These are phyloP conservation scores for Solea solea DNA, from an alignment of 2,113 vertebrate species.

Conservation along the genomic window DNA sequence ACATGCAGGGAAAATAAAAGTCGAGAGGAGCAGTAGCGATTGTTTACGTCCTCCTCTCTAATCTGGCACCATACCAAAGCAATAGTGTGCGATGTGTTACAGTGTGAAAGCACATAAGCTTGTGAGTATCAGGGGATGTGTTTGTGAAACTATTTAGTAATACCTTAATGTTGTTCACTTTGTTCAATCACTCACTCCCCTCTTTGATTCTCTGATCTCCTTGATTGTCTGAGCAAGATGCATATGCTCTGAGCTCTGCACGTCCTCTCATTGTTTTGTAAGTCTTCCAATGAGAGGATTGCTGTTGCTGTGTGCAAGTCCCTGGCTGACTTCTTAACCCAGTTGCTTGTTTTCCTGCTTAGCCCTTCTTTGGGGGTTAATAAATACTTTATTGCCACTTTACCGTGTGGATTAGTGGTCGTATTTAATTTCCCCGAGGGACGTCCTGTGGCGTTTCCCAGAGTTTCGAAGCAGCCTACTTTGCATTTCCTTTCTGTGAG, in stretches of 20 bases:
- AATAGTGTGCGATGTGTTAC: slow-evolving; percentile 45
- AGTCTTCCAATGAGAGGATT: slow-evolving; percentile 59
- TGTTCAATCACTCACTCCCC: slow-evolving; percentile 26
- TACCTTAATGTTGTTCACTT: slow-evolving; percentile 38
- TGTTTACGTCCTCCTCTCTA: slow-evolving; percentile 52
- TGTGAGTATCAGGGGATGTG: slow-evolving; percentile 39
- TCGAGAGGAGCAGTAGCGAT: slow-evolving; percentile 37
- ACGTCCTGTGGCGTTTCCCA: slow-evolving; percentile 81
- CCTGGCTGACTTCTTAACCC: slow-evolving; percentile 74
- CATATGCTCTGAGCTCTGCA: slow-evolving; percentile 25
- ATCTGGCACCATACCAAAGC: slow-evolving; percentile 49
- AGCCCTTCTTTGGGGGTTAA: slow-evolving; percentile 74
- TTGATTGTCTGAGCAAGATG: slow-evolving; percentile 46
- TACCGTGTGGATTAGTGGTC: slow-evolving; percentile 68
- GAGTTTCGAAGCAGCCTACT: slow-evolving; percentile 74
- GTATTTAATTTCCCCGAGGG: slow-evolving; percentile 73
- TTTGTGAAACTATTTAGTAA: slow-evolving; percentile 57
- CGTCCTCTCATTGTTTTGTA: slow-evolving; percentile 68
- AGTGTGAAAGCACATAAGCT: slow-evolving; percentile 43
- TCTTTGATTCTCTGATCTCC: slow-evolving; percentile 45
- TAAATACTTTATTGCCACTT: slow-evolving; percentile 82
- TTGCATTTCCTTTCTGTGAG: slow-evolving; percentile 81
- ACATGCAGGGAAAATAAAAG: slow-evolving; percentile 47
- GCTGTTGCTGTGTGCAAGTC: slow-evolving; percentile 57
- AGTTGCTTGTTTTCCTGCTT: slow-evolving; percentile 70